Evolutionary conservation across 2,797 vertebrate genomes (phyloP).

Genomic region (Lutjanus campechanus): DNA sequence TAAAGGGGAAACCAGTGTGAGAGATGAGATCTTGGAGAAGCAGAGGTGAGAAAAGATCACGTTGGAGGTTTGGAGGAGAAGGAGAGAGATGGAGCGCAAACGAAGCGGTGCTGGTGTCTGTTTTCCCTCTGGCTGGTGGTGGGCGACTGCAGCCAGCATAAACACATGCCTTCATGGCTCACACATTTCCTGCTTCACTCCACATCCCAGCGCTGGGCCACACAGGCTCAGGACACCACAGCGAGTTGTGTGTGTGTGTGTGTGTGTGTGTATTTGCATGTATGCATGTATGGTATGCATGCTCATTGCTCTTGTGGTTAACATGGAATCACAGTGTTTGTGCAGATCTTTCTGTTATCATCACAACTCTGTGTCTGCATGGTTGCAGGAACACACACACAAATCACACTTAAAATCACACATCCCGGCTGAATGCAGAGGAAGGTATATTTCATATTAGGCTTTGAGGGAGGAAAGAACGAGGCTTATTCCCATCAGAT

Average conservation of each 20-base stretch:
- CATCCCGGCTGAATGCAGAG: slow-evolving; percentile 27
- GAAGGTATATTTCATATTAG: slow-evolving; percentile 52
- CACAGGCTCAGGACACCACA: slow-evolving; percentile 84
- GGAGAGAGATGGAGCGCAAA: slow-evolving; percentile 65
- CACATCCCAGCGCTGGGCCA: slow-evolving; percentile 84
- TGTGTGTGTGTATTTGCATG: slow-evolving; percentile 42
- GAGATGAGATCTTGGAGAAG: slow-evolving; percentile 36
- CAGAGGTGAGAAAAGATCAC: slow-evolving; percentile 69
- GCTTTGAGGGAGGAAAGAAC: slow-evolving; percentile 57
- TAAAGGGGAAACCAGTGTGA: slow-evolving; percentile 4
- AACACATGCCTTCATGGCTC: slow-evolving; percentile 91
- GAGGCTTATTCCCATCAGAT: slow-evolving; percentile 63
- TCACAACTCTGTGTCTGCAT: slow-evolving; percentile 7
- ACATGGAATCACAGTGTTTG: slow-evolving; percentile 40
- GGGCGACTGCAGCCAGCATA: slow-evolving; percentile 87
- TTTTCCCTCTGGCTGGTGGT: slow-evolving; percentile 88
- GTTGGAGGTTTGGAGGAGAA: slow-evolving; percentile 59
- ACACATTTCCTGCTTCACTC: slow-evolving; percentile 88
- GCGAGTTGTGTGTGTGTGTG: slow-evolving; percentile 47
- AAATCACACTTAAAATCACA: slow-evolving; percentile 30
- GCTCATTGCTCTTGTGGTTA: slow-evolving; percentile 46
- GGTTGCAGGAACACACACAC: slow-evolving; percentile 14
- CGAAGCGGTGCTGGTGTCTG: slow-evolving; percentile 80
- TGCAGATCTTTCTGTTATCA: slow-evolving; percentile 38
- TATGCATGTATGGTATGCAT: slow-evolving; percentile 48